Evolutionary conservation across 2,888 invertebrate genomes (phyloP), one percentile per base, ranked within the genome.

Genomic region (Ophraella communa): DNA sequence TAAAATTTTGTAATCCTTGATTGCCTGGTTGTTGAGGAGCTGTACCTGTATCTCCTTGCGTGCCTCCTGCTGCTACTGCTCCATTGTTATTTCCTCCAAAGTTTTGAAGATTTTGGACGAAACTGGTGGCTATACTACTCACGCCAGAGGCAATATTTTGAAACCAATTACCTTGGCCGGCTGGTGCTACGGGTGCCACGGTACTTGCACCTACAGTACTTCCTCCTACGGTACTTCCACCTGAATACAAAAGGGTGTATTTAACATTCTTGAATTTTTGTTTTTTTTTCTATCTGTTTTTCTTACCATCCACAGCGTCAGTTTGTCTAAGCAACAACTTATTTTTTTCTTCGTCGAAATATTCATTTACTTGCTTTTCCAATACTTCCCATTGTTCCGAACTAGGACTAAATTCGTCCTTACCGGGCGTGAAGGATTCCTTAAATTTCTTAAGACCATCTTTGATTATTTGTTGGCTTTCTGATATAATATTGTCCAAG

Each of bases 371-470:
- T 7, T 69, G 61, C 20, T 65, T 65, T 49, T 75, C 73, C 4
- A 75, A 63, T 7, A 60, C 63, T 1, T 69, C 68, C 75, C 75
- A 75, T 21, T 69, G 64, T 53, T 70, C 71, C 5, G 61, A 39
- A 1, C 70, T 66, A 7, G 72, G 73, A 10, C 44, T 39, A 3
- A 51, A 24, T 20, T 72, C 65, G 2, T 64, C 66, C 1, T 65
- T 64, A 10, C 52, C 65, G 0, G 74, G 68, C 55, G 53, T 62
- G 45, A 75, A 73, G 35, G 67, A 68, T 2, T 65, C 66, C 52
- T 59, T 68, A 35, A 75, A 55, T 30, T 65, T 61, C 23, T 70
- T 61, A 21, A 75, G 57, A 8, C 72, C 72, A 7, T 30, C 53
- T 33, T 39, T 51, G 2, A 72, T 63, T 4, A 69, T 61, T 7